Conservation (phyloP, 1,140 invertebrate genomes). For the Manduca sexta region DNA sequence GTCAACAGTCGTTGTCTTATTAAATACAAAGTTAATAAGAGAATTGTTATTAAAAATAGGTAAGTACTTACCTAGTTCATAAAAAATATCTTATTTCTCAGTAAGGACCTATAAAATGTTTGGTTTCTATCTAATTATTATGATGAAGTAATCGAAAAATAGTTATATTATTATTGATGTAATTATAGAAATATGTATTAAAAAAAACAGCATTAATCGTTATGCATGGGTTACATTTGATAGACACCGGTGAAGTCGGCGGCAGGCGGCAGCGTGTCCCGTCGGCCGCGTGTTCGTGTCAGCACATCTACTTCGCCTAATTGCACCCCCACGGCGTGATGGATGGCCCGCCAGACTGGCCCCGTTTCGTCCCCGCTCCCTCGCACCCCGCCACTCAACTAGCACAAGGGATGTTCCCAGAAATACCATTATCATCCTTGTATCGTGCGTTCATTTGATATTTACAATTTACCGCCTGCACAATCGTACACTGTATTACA, state of each 20-base stretch:
- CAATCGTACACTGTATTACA: constrained; percentile 23
- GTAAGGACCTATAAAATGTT: too few relatives aligned
- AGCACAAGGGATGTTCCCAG: constrained; percentile 66
- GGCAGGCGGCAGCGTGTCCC: constrained; percentile 55
- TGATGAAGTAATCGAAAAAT: too few relatives aligned
- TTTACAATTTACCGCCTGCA: constrained; percentile 50
- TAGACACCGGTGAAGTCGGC: constrained; percentile 16
- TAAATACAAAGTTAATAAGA: too few relatives aligned
- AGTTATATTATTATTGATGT: too few relatives aligned
- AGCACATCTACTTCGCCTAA: constrained; percentile 65
- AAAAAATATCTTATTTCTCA: too few relatives aligned
- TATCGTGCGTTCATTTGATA: constrained; percentile 40
- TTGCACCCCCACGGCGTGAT: constrained; percentile 69
- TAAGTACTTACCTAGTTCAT: too few relatives aligned
- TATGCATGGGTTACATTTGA: too few relatives aligned
- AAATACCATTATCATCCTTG: constrained; percentile 64
- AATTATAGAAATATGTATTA: too few relatives aligned
- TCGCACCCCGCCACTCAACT: constrained; percentile 40
- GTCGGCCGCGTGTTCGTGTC: constrained; percentile 51
- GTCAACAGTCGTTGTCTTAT: too few relatives aligned
- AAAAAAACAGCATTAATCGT: too few relatives aligned
- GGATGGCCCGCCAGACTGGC: constrained; percentile 43
- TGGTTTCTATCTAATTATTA: too few relatives aligned
- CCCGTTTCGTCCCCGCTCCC: constrained; percentile 21
- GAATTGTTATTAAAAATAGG: too few relatives aligned